These are phyloP conservation scores for Ophthalmolycus amberensis DNA, from an alignment of 2,113 vertebrate genomes.

Conservation along the genomic window DNA sequence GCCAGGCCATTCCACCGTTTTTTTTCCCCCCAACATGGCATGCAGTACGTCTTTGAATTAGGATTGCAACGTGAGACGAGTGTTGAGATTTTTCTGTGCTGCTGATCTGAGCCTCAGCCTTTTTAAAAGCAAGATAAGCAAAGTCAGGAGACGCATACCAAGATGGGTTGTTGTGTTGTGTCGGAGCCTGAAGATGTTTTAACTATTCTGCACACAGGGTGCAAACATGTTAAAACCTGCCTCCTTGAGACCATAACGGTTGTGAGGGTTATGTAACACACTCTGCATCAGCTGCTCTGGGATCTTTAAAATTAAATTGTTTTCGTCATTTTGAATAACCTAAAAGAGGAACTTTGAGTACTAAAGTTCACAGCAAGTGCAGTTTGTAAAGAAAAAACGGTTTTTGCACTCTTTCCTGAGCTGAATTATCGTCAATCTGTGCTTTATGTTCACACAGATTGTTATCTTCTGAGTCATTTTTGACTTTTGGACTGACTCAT, in stretches of 20 bases:
- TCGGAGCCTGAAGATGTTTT: not conserved
- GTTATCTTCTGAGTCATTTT: slow-evolving; percentile 2
- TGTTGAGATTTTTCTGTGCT: not conserved
- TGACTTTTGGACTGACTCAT: not conserved
- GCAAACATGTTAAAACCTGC: slow-evolving; percentile 55
- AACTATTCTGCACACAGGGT: not conserved
- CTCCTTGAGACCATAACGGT: not conserved
- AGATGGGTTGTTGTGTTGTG: not conserved
- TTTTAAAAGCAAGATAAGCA: not conserved
- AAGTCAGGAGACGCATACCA: not conserved
- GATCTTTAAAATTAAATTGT: too few relatives aligned
- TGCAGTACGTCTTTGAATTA: not conserved
- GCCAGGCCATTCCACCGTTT: not conserved
- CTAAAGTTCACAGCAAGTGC: not conserved
- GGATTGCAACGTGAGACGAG: not conserved
- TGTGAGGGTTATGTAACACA: slow-evolving; percentile 27
- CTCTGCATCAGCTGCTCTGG: not conserved
- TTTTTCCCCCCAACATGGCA: not conserved
- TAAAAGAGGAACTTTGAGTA: not conserved
- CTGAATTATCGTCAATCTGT: not conserved
- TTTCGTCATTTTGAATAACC: not conserved
- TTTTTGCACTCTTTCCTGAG: not conserved
- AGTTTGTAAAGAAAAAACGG: not conserved
- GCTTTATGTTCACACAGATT: not conserved
- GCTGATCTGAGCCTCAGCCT: not conserved